Percentiles rank a stretch among this genome's conserved stretches.
These are phyloP conservation scores for Chaenogobius annularis DNA, from an alignment of 2,113 vertebrate species.

Conservation along the genomic window DNA sequence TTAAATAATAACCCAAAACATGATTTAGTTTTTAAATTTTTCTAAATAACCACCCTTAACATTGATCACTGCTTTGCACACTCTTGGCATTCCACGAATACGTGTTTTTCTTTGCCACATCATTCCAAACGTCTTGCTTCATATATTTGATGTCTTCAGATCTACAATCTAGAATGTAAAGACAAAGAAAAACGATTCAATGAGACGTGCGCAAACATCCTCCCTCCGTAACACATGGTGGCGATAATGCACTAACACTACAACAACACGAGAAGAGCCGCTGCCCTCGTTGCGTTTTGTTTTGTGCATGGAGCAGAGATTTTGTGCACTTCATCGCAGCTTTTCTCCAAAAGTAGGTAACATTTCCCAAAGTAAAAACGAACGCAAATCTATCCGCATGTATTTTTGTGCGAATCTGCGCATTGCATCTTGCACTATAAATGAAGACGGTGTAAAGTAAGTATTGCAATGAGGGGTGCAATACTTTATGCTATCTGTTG, in stretches of 20 bases:
- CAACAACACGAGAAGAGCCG: not conserved
- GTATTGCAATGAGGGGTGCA: not conserved
- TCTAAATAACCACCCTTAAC: too few relatives aligned
- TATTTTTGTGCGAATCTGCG: not conserved
- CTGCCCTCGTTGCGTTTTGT: not conserved
- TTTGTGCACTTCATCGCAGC: not conserved
- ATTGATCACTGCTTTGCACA: too few relatives aligned
- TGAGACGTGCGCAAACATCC: not conserved
- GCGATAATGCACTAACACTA: not conserved
- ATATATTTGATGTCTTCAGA: too few relatives aligned
- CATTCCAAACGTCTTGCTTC: too few relatives aligned
- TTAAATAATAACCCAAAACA: too few relatives aligned
- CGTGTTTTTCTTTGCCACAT: too few relatives aligned
- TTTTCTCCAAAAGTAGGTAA: not conserved
- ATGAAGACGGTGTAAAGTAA: not conserved
- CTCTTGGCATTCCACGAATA: too few relatives aligned
- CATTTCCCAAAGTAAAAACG: not conserved
- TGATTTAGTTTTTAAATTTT: too few relatives aligned
- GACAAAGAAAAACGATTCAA: too few relatives aligned
- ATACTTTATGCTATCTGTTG: not conserved
- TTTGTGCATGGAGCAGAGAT: not conserved
- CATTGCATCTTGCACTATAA: not conserved
- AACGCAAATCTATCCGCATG: not conserved
- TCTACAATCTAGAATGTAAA: too few relatives aligned
- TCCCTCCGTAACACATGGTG: not conserved